These are phyloP conservation scores for Hemibagrus wyckioides DNA, from an alignment of 2,113 vertebrate species.

Conservation along the genomic window DNA sequence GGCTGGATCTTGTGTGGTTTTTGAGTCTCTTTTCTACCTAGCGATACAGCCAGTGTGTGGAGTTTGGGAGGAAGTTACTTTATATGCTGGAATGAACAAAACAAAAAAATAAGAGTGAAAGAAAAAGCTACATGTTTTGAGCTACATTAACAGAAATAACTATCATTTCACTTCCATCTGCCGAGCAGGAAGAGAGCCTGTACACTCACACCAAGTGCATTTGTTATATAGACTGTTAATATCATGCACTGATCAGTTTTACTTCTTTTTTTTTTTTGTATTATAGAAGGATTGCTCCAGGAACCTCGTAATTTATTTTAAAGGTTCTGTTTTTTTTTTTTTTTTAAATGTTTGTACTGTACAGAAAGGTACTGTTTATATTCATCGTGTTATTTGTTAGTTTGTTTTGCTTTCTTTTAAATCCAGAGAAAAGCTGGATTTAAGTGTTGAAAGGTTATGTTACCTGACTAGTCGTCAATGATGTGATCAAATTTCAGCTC, in stretches of 20 bases:
- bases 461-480: background rate
- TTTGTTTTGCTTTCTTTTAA: slow-evolving; percentile 33
- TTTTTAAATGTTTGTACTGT: slow-evolving; percentile 43
- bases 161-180: background rate
- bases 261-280: slow-evolving; percentile 30
- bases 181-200: background rate
- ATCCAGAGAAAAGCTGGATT: slow-evolving; percentile 3
- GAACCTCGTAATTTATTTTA: slow-evolving; percentile 47
- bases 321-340: slow-evolving; percentile 50
- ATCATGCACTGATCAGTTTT: slow-evolving; percentile 53
- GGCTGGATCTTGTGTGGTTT: slow-evolving; percentile 12
- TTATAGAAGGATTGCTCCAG: slow-evolving; percentile 49
- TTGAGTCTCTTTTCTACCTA: background rate
- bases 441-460: slow-evolving; percentile 9
- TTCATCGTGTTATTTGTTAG: slow-evolving; percentile 44
- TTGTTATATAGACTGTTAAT: slow-evolving; percentile 50
- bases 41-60: background rate
- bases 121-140: background rate
- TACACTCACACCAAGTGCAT: slow-evolving; percentile 23
- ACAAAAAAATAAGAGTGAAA: background rate
- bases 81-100: slow-evolving; percentile 9
- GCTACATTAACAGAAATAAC: background rate
- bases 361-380: slow-evolving; percentile 60
- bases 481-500: slow-evolving; percentile 6
- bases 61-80: background rate